A percentile compares a stretch with the other conserved stretches of the same genome.
phyloP scores from a whole-genome alignment of 2,113 vertebrate species.

The Macquaria ambigua region DNA sequence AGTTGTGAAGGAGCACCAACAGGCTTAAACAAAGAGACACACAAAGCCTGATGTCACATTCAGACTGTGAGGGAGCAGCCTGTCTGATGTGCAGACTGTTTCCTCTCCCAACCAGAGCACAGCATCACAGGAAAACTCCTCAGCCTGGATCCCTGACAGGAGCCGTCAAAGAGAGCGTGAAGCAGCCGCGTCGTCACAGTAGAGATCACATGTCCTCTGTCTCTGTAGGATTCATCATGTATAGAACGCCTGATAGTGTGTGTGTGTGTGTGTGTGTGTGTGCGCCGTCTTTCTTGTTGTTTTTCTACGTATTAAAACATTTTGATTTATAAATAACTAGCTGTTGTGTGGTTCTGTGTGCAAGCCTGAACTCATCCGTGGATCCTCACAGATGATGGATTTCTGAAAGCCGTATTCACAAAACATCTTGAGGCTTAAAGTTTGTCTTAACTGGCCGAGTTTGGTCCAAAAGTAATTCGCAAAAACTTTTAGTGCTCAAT shows the following conservation, averaged over 20 bases:
- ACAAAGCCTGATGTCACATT: conserved; percentile 24
- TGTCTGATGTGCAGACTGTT: conserved; percentile 22
- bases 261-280: conserved; percentile 19
- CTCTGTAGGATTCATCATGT: conserved; percentile 49
- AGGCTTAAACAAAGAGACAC: conserved; percentile 41
- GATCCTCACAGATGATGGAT: neutral
- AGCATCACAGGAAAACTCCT: conserved; percentile 31
- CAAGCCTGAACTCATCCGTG: neutral
- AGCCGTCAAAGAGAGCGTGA: neutral
- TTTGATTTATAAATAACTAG: conserved; percentile 59
- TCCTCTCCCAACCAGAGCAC: conserved; percentile 28
- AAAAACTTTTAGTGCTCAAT: too few species aligned
- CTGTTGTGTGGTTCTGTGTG: conserved; percentile 17
- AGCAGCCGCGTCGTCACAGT: neutral
- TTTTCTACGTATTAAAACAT: conserved; percentile 80
- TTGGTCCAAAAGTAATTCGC: too few species aligned
- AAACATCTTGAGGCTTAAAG: too few species aligned
- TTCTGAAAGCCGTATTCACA: neutral
- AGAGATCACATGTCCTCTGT: conserved; percentile 45
- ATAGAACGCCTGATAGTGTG: conserved; percentile 40
- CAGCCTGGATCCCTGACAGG: neutral
- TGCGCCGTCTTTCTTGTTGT: conserved; percentile 26
- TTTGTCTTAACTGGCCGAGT: too few species aligned
- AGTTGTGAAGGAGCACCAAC: conserved; percentile 22
- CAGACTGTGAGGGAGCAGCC: conserved; percentile 46